These are phyloP conservation scores for Anarsia innoxiella DNA, from an alignment of 2,888 invertebrate species.

Conservation along the genomic window DNA sequence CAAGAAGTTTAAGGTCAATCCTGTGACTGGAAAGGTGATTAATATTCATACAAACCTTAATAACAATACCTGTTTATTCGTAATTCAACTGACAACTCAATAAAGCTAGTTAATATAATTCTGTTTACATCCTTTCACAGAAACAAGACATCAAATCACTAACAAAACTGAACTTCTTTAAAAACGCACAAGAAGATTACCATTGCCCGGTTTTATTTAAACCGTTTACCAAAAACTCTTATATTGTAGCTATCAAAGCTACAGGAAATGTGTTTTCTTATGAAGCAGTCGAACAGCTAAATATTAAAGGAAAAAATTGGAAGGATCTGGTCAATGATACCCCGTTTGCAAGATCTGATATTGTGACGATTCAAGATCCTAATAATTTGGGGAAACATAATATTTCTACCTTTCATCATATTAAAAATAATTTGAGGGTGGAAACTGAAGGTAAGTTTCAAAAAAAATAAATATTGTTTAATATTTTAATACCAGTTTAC, in stretches of 20 bases:
- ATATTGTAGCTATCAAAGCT: conserved; percentile 90
- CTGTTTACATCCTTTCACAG: conserved; percentile 57
- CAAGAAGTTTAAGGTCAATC: conserved; percentile 94
- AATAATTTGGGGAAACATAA: conserved; percentile 94
- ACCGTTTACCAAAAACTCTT: conserved; percentile 93
- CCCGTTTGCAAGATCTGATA: conserved; percentile 90
- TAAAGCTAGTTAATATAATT: conserved; percentile 6
- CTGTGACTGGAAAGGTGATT: conserved; percentile 89
- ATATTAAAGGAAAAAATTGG: conserved; percentile 95
- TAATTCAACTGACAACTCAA: no score
- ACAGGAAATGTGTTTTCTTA: conserved; percentile 97
- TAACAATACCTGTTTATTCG: no score
- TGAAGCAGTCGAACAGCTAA: conserved; percentile 97
- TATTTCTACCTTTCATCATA: conserved; percentile 93
- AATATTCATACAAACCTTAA: no score
- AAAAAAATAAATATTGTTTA: no score
- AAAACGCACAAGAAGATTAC: conserved; percentile 87
- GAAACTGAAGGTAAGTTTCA: conserved; percentile 88
- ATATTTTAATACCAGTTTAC: no score
- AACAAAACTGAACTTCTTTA: conserved; percentile 89
- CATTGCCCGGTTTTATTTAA: conserved; percentile 97
- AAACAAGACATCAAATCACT: conserved; percentile 87
- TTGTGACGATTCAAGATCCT: conserved; percentile 95
- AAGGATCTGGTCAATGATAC: conserved; percentile 94
- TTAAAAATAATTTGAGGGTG: conserved; percentile 91